These are phyloP conservation scores for Pollenia griseotomentosa DNA, from an alignment of 2,888 invertebrate species.

Conservation along the genomic window DNA sequence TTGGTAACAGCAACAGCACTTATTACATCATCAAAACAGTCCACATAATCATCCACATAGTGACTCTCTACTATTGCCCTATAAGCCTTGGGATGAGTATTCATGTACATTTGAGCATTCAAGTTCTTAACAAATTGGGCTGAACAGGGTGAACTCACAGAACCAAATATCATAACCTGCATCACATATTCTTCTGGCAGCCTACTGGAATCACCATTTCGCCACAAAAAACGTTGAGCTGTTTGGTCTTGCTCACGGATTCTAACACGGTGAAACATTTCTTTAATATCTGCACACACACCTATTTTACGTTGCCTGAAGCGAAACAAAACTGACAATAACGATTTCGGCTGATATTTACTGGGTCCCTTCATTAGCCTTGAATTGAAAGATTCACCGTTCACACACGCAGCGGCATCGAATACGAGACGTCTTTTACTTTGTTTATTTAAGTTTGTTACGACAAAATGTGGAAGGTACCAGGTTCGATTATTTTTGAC, in stretches of 20 bases:
- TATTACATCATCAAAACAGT: background rate
- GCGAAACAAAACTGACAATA: background rate
- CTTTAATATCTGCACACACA: conserved; percentile 24
- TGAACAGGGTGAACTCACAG: conserved; percentile 52
- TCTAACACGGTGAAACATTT: too few relatives aligned
- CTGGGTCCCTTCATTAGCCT: background rate
- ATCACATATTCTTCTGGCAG: too few relatives aligned
- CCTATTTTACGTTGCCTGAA: conserved; percentile 53
- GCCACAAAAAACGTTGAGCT: background rate
- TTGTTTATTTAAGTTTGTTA: background rate
- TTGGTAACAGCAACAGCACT: conserved; percentile 13
- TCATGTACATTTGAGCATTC: conserved; percentile 20
- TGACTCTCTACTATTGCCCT: conserved; percentile 61
- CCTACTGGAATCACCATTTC: too few relatives aligned
- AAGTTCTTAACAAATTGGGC: too few relatives aligned
- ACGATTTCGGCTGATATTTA: background rate
- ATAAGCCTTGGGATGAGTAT: conserved; percentile 37
- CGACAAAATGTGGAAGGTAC: conserved; percentile 43
- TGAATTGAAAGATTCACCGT: conserved; percentile 1
- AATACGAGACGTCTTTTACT: background rate
- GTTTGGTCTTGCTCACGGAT: background rate
- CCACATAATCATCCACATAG: conserved; percentile 39
- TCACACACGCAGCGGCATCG: conserved; percentile 3
- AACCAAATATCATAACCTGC: conserved; percentile 67
- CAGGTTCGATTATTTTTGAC: background rate